A percentile compares a stretch with the other conserved stretches of the same genome.
phyloP scores from a whole-genome alignment of 2,113 vertebrate species.

The Phylloscopus trochilus region DNA sequence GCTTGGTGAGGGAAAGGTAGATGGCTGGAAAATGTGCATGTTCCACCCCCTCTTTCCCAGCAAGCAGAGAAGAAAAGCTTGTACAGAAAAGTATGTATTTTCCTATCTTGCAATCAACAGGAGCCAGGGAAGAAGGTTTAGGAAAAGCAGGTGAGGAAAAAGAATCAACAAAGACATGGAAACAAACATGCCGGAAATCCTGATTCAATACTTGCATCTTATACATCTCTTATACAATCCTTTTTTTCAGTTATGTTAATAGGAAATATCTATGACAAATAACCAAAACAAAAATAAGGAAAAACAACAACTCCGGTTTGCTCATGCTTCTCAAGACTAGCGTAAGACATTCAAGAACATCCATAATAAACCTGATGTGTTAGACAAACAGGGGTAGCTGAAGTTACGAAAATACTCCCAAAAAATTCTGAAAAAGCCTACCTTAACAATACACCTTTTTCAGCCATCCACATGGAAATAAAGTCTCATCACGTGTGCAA shows the following conservation, averaged over 20 bases:
- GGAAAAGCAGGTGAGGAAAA: neutral
- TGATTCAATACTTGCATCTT: neutral
- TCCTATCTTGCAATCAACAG: neutral
- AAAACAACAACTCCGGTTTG: neutral
- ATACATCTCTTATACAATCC: neutral
- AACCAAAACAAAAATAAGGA: neutral
- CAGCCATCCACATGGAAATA: neutral
- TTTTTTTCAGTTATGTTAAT: neutral
- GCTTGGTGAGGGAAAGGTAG: neutral
- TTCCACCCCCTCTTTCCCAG: neutral
- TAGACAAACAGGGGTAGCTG: neutral
- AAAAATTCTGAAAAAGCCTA: neutral
- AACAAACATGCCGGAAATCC: neutral
- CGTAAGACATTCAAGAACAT: neutral
- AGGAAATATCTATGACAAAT: neutral
- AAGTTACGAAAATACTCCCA: neutral
- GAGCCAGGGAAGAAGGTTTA: neutral
- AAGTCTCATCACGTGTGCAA: fast-evolving
- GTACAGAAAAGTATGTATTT: neutral
- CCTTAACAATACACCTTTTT: neutral
- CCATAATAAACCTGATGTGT: neutral
- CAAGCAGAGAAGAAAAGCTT: neutral
- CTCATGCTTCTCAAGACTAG: neutral
- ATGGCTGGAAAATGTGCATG: neutral
- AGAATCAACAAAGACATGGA: neutral